These are phyloP conservation scores for Palythoa grandiflora DNA, from an alignment of 92 coral and sea anemone species.

Conservation along the genomic window DNA sequence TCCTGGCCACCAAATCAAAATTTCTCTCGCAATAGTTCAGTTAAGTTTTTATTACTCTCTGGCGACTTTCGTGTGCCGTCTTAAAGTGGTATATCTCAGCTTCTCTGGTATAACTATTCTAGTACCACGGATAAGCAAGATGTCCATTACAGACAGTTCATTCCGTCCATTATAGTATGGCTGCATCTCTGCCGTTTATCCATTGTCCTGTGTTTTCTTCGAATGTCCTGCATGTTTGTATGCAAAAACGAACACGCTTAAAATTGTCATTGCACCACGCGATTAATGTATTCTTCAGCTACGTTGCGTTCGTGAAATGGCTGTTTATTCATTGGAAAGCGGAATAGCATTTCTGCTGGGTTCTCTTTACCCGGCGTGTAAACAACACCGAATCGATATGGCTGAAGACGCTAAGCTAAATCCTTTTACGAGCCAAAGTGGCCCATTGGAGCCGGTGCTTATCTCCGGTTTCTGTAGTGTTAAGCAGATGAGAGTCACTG, in stretches of 20 bases:
- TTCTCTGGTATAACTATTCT: constrained; percentile 47
- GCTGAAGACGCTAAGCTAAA: constrained; percentile 51
- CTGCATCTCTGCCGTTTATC: constrained; percentile 23
- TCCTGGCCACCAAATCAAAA: constrained; percentile 63
- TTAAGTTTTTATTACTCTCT: constrained; percentile 47
- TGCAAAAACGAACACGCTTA: constrained; percentile 4
- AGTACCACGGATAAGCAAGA: constrained; percentile 40
- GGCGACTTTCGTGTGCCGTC: constrained; percentile 53
- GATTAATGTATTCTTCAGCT: constrained; percentile 57
- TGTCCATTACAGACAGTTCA: constrained; percentile 42
- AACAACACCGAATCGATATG: constrained; percentile 63
- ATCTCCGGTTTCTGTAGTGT: too few species aligned
- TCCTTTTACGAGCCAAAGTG: too few species aligned
- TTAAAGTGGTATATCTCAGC: constrained; percentile 24
- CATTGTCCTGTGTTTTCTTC: background rate
- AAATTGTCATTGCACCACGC: constrained; percentile 54
- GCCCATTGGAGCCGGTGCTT: too few species aligned
- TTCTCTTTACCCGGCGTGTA: constrained; percentile 64
- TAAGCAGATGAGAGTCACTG: too few species aligned
- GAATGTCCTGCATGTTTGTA: background rate
- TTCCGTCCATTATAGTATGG: constrained; percentile 35
- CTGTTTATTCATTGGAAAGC: constrained; percentile 31
- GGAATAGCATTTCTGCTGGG: constrained; percentile 59
- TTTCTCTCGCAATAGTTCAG: constrained; percentile 39
- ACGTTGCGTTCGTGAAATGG: constrained; percentile 37